A percentile compares a stretch with the other conserved stretches of the same genome.
Evolutionary conservation across 2,888 invertebrate genomes (phyloP).

Genomic region (Asteroscopus sphinx): DNA sequence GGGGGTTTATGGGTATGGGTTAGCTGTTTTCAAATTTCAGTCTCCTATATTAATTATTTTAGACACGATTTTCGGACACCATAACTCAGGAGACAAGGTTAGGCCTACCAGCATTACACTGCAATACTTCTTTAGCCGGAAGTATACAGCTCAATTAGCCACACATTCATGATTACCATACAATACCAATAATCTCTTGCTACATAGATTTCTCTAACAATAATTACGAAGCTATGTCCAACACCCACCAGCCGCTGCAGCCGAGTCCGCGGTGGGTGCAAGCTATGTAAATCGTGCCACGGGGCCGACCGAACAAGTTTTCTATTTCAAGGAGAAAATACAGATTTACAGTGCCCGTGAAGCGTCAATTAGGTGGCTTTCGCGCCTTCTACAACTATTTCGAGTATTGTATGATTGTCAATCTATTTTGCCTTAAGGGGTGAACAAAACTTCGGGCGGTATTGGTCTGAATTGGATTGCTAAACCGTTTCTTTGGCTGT

Average conservation of each 20-base stretch:
- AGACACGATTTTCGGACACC: neutral
- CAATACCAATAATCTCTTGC: slow-evolving; percentile 50
- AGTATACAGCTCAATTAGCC: slow-evolving; percentile 28
- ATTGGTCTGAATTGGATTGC: slow-evolving; percentile 28
- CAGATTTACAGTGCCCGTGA: slow-evolving; percentile 69
- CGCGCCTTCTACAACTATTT: slow-evolving; percentile 64
- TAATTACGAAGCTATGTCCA: slow-evolving; percentile 58
- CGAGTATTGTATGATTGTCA: slow-evolving; percentile 62
- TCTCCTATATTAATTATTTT: neutral
- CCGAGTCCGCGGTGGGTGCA: slow-evolving; percentile 49
- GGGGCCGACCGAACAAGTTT: slow-evolving; percentile 63
- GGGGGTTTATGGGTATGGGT: too few relatives aligned
- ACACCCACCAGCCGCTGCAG: slow-evolving; percentile 50
- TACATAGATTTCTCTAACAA: slow-evolving; percentile 59
- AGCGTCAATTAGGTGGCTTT: slow-evolving; percentile 71
- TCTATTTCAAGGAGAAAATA: slow-evolving; percentile 73
- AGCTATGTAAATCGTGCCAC: slow-evolving; percentile 67
- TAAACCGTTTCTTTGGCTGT: slow-evolving; percentile 21
- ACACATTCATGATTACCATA: slow-evolving; percentile 45
- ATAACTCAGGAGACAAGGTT: neutral
- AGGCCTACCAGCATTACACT: neutral
- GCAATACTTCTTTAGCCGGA: slow-evolving; percentile 6
- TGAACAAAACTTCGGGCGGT: slow-evolving; percentile 54
- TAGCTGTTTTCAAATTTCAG: neutral
- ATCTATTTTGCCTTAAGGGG: slow-evolving; percentile 62